A percentile compares a stretch with the other conserved stretches of the same genome.
These are phyloP conservation scores for Lycopodina hypogea DNA, from an alignment of 37 sponge, comb jelly and placozoan species.

Conservation along the genomic window DNA sequence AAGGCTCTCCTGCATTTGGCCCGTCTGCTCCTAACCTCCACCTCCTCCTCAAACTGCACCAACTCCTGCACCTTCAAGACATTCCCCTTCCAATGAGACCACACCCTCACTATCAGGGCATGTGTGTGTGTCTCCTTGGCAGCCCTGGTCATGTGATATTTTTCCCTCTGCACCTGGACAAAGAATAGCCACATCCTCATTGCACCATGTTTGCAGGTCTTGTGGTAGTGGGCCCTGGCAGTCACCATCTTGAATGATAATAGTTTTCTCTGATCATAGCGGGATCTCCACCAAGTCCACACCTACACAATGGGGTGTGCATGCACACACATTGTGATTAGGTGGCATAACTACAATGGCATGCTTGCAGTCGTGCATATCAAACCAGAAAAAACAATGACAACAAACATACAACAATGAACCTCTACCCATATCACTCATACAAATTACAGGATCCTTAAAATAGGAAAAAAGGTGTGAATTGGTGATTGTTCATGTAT, in stretches of 20 bases:
- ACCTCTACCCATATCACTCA: no score
- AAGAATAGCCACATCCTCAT: constrained; percentile 30
- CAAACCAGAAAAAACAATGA: no score
- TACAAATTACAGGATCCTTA: no score
- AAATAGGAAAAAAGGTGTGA: no score
- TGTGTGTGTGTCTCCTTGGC: constrained; percentile 7
- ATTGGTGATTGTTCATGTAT: no score
- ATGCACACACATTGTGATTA: no score
- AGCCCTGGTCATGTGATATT: constrained; percentile 24
- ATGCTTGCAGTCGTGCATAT: no score
- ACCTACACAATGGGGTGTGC: background rate
- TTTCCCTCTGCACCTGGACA: background rate
- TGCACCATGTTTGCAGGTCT: background rate
- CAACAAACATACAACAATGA: no score
- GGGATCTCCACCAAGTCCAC: constrained; percentile 9
- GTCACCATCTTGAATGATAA: background rate
- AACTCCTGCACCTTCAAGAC: constrained; percentile 13
- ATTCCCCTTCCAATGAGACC: constrained; percentile 15
- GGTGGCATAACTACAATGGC: no score
- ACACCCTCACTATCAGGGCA: background rate
- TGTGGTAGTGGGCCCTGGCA: background rate
- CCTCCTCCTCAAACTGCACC: constrained; percentile 35
- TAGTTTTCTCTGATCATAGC: background rate
- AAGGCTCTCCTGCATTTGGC: constrained; percentile 31
- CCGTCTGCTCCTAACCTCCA: constrained; percentile 11